phyloP scores from a whole-genome alignment of 2,888 invertebrate species.

The Pediacus dermestoides region DNA sequence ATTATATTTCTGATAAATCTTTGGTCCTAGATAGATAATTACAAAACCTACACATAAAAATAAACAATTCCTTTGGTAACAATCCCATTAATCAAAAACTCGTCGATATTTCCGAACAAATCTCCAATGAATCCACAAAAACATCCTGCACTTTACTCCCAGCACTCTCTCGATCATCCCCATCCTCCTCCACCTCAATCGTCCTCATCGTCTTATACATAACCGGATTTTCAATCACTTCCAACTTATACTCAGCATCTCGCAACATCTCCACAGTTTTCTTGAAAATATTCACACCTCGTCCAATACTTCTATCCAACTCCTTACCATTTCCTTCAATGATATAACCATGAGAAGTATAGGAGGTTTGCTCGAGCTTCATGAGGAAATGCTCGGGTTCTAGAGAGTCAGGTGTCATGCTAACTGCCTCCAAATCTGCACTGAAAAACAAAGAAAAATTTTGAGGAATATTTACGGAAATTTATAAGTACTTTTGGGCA shows the following conservation, averaged over 20 bases:
- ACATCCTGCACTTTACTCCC: slow-evolving; percentile 25
- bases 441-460: slow-evolving; percentile 1
- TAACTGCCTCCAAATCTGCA: no score
- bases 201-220: slow-evolving; percentile 23
- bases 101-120: slow-evolving; percentile 20
- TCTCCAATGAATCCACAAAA: slow-evolving; percentile 40
- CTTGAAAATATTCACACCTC: background rate
- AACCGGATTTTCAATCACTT: slow-evolving; percentile 9
- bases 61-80: no score
- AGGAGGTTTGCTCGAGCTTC: slow-evolving; percentile 1
- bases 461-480: background rate
- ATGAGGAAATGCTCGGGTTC: no score
- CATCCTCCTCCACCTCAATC: slow-evolving; percentile 1
- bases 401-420: slow-evolving; percentile 47
- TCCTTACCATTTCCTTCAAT: no score
- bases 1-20: no score
- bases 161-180: background rate
- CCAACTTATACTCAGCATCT: background rate
- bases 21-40: no score
- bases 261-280: background rate
- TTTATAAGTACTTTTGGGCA: slow-evolving; percentile 12
- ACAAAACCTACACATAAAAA: no score
- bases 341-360: background rate
- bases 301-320: background rate
- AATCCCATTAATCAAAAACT: slow-evolving; percentile 19